Percentiles rank a stretch among this genome's conserved stretches.
These are phyloP conservation scores for Hesperia comma DNA, from an alignment of 2,888 invertebrate species.

Conservation along the genomic window DNA sequence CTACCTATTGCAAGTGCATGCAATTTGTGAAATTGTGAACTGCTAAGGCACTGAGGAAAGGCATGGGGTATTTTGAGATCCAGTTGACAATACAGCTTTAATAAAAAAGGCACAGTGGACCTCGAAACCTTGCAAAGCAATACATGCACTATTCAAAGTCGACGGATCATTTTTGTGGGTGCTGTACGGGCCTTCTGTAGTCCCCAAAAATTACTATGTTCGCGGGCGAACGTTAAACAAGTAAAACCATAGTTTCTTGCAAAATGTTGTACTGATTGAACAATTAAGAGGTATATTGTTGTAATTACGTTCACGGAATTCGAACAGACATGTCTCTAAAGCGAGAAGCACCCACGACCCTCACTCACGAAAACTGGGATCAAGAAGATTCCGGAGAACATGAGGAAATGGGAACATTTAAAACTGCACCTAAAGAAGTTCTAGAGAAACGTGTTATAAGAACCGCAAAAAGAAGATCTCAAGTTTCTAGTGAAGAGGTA, in stretches of 20 bases:
- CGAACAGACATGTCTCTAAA: conserved; percentile 86
- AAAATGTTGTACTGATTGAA: conserved; percentile 2
- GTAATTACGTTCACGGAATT: not conserved
- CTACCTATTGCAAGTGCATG: not conserved
- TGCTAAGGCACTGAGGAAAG: not conserved
- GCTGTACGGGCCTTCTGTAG: not conserved
- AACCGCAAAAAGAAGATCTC: conserved; percentile 88
- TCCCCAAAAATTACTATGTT: not conserved
- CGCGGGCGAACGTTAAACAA: not conserved
- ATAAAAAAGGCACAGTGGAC: not conserved
- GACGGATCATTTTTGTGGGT: no score
- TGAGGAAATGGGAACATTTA: conserved; percentile 90
- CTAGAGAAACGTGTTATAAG: conserved; percentile 90
- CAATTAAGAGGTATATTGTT: not conserved
- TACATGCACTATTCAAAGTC: not conserved
- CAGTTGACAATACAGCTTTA: not conserved
- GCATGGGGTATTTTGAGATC: not conserved
- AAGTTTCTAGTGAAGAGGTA: conserved; percentile 57
- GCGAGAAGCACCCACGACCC: conserved; percentile 88
- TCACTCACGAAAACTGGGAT: conserved; percentile 95
- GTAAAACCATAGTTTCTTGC: not conserved
- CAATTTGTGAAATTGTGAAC: not conserved
- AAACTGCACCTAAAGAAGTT: conserved; percentile 85
- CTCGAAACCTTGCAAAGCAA: not conserved
- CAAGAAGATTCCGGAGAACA: conserved; percentile 85